These are phyloP conservation scores for Cheirogaleus major DNA, from an alignment of 2,797 vertebrate species.

Conservation along the genomic window DNA sequence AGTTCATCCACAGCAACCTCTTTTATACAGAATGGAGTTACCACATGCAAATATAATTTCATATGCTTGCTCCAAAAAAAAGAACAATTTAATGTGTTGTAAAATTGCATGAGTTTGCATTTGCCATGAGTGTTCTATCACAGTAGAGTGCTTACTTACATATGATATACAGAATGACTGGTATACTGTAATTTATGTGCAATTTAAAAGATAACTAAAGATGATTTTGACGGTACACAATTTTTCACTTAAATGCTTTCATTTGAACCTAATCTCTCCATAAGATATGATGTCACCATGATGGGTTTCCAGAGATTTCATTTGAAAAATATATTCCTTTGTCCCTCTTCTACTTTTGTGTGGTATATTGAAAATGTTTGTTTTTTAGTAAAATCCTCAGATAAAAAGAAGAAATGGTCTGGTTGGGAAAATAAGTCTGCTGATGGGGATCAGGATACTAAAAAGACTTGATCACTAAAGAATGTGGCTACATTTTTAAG, in stretches of 20 bases:
- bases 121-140: neutral
- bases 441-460: neutral
- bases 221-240: neutral
- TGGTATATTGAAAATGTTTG: neutral
- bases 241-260: constrained; percentile 32
- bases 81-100: neutral
- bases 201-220: neutral
- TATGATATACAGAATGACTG: neutral
- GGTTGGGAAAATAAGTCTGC: neutral
- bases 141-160: neutral
- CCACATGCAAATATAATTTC: neutral
- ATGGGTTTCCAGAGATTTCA: neutral
- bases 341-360: neutral
- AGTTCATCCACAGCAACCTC: neutral
- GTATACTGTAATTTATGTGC: neutral
- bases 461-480: neutral
- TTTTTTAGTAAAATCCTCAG: constrained; percentile 9
- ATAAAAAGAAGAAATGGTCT: neutral
- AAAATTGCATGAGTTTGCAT: neutral
- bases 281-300: neutral
- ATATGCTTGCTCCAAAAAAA: neutral
- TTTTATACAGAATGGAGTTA: neutral
- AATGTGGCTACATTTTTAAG: neutral
- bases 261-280: neutral
- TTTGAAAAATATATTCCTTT: neutral